Percentiles rank a stretch among this genome's conserved stretches.
These are phyloP conservation scores for Pseudomugil gertrudae DNA, from an alignment of 2,797 vertebrate species.

Conservation along the genomic window DNA sequence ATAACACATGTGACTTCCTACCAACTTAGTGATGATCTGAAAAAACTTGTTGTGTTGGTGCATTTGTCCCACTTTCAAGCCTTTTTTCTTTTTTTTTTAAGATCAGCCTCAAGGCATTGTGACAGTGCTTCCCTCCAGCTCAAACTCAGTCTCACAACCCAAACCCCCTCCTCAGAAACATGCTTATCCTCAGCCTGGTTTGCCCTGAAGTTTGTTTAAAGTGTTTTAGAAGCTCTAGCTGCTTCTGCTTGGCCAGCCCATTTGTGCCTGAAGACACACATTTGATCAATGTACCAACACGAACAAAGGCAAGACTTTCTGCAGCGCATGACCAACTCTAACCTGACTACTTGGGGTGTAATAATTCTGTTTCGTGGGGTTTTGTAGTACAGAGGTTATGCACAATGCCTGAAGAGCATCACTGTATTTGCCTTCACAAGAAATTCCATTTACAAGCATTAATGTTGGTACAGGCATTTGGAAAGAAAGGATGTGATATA, in stretches of 20 bases:
- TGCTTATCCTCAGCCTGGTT: conserved; percentile 39
- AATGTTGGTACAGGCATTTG: conserved; percentile 63
- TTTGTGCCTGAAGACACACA: conserved; percentile 51
- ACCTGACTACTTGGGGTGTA: conserved; percentile 45
- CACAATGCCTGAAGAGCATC: conserved; percentile 46
- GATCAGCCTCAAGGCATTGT: conserved; percentile 41
- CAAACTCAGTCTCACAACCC: conserved; percentile 37
- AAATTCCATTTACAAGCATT: conserved; percentile 54
- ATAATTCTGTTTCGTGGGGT: conserved; percentile 63
- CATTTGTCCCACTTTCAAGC: conserved; percentile 65
- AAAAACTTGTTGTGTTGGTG: conserved; percentile 44
- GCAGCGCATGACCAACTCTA: conserved; percentile 56
- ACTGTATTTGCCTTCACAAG: conserved; percentile 36
- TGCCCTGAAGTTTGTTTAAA: conserved; percentile 69
- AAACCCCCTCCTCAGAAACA: conserved; percentile 20
- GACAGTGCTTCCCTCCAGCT: conserved; percentile 35
- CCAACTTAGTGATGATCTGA: conserved; percentile 57
- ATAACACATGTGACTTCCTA: conserved; percentile 43
- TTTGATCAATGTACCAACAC: conserved; percentile 64
- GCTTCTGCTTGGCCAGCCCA: conserved; percentile 63
- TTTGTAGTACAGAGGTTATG: conserved; percentile 52
- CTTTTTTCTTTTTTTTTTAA: conserved; percentile 39
- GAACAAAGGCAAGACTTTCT: conserved; percentile 55
- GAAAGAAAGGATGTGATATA: conserved; percentile 71
- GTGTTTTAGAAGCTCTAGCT: conserved; percentile 56